Conservation (phyloP, 1,140 invertebrate species). For the Mizuhopecten yessoensis region DNA sequence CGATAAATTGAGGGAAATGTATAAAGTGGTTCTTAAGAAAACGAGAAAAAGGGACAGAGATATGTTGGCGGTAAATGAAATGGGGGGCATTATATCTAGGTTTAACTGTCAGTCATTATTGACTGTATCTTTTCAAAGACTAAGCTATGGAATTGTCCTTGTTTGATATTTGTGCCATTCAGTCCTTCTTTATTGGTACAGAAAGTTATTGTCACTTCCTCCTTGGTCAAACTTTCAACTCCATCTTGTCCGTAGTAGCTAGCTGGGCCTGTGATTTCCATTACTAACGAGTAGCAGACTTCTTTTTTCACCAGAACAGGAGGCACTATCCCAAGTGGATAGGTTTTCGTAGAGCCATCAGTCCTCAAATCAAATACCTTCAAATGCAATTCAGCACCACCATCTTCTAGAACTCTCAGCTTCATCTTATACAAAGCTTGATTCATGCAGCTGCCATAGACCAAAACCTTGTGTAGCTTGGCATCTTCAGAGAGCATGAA, state of each 20-base stretch:
- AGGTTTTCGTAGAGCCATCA: constrained; percentile 56
- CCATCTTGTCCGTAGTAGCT: constrained; percentile 58
- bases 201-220: constrained; percentile 52
- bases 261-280: constrained; percentile 56
- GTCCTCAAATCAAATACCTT: not conserved
- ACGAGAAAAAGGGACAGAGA: no score
- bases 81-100: no score
- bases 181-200: constrained; percentile 46
- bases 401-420: constrained; percentile 52
- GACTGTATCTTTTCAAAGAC: constrained; percentile 55
- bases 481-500: constrained; percentile 51
- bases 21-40: no score
- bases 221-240: constrained; percentile 23
- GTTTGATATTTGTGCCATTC: constrained; percentile 54
- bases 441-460: constrained; percentile 58
- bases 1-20: no score
- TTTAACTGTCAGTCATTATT: no score
- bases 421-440: constrained; percentile 51
- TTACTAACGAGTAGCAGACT: constrained; percentile 49
- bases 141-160: constrained; percentile 58
- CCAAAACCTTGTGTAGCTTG: constrained; percentile 50
- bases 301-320: constrained; percentile 30
- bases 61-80: no score
- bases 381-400: not conserved
- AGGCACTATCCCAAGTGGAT: constrained; percentile 48